These are phyloP conservation scores for Agrotis ipsilon DNA, from an alignment of 2,888 invertebrate genomes.

Conservation along the genomic window DNA sequence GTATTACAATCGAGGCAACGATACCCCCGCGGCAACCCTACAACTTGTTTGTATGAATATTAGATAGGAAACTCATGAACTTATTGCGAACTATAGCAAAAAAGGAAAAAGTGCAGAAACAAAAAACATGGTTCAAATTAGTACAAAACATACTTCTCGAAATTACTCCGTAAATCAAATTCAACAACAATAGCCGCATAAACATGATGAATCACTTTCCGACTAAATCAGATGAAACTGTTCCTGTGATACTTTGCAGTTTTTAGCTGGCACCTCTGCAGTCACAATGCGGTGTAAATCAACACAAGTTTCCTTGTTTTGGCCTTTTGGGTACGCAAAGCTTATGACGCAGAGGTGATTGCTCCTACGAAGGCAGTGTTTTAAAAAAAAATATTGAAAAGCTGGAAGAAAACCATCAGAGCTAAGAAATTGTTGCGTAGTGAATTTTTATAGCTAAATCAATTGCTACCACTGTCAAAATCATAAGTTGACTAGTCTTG, in stretches of 20 bases:
- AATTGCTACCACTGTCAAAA: not conserved
- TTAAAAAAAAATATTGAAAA: conserved; percentile 32
- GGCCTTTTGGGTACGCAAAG: conserved; percentile 55
- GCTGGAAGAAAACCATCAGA: not conserved
- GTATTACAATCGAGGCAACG: too few species aligned
- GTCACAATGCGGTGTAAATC: conserved; percentile 67
- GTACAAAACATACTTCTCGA: conserved; percentile 12
- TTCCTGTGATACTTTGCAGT: conserved; percentile 31
- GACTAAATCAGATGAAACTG: conserved; percentile 33
- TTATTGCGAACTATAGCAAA: not conserved
- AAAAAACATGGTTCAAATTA: conserved; percentile 9
- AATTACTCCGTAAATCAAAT: conserved; percentile 40
- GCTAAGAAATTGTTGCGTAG: not conserved
- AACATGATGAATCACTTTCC: conserved; percentile 51
- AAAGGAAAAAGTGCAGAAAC: not conserved
- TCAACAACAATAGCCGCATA: conserved; percentile 48
- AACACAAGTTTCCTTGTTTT: conserved; percentile 66
- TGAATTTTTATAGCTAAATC: conserved; percentile 4
- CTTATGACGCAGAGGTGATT: conserved; percentile 50
- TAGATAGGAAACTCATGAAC: not conserved
- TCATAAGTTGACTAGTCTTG: not conserved
- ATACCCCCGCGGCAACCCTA: too few species aligned
- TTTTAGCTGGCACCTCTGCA: conserved; percentile 51
- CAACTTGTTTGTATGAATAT: not conserved
- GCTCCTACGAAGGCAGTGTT: conserved; percentile 48